These are phyloP conservation scores for Xylota sylvarum DNA, from an alignment of 2,888 invertebrate species.

Conservation along the genomic window DNA sequence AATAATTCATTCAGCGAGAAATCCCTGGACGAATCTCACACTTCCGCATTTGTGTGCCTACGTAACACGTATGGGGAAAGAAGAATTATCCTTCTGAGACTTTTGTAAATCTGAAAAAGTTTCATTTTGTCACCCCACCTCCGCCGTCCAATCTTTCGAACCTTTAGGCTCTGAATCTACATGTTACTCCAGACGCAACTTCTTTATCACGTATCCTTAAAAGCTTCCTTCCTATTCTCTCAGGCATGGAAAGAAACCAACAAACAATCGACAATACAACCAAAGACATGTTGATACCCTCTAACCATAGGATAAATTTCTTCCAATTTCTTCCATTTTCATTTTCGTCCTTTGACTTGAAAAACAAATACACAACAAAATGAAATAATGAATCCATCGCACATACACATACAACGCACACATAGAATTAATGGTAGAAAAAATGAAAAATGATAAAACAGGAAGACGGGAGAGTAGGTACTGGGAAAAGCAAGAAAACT, in stretches of 20 bases:
- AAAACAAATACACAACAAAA: slow-evolving; percentile 40
- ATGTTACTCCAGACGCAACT: slow-evolving; percentile 47
- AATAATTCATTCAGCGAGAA: slow-evolving; percentile 74
- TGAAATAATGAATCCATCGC: slow-evolving; percentile 52
- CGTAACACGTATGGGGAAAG: slow-evolving; percentile 46
- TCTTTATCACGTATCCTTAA: slow-evolving; percentile 67
- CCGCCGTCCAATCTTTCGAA: slow-evolving; percentile 31
- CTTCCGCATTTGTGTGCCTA: slow-evolving; percentile 31
- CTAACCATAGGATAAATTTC: not conserved
- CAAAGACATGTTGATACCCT: slow-evolving; percentile 53
- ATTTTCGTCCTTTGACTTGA: slow-evolving; percentile 57
- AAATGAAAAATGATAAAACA: slow-evolving; percentile 63
- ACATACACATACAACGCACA: slow-evolving; percentile 39
- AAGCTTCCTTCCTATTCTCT: slow-evolving; percentile 71
- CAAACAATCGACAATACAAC: slow-evolving; percentile 20
- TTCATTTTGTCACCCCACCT: slow-evolving; percentile 20
- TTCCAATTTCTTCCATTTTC: slow-evolving; percentile 44
- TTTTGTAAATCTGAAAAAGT: slow-evolving; percentile 70
- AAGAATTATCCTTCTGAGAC: slow-evolving; percentile 71
- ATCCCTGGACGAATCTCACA: slow-evolving; percentile 74
- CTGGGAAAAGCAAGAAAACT: slow-evolving; percentile 47
- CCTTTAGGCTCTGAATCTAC: slow-evolving; percentile 48
- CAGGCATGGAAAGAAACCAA: slow-evolving; percentile 24
- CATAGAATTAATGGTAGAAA: slow-evolving; percentile 63
- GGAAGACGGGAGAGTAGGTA: not conserved